Conservation (phyloP, 2,888 invertebrate genomes). For the Diplolepis rosae region DNA sequence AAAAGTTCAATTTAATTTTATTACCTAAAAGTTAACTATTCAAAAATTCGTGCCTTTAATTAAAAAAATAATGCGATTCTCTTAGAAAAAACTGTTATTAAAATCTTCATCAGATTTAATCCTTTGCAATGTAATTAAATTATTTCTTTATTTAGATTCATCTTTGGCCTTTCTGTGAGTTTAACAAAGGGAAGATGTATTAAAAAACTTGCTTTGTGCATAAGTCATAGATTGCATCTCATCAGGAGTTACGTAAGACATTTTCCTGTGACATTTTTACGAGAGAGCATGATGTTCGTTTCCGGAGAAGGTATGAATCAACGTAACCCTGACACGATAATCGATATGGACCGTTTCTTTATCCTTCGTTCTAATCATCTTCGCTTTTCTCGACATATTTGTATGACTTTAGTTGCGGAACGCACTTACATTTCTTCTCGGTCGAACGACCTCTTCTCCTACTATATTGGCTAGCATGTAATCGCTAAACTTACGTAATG, state of each 20-base stretch:
- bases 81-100: too few species aligned
- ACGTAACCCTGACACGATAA: conserved; percentile 31
- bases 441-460: conserved; percentile 56
- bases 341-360: conserved; percentile 24
- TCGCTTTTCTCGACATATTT: conserved; percentile 11
- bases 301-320: conserved; percentile 23
- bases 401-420: conserved; percentile 38
- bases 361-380: not conserved
- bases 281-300: not conserved
- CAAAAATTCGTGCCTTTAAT: too few species aligned
- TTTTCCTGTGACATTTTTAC: conserved; percentile 9
- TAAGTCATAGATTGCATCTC: conserved; percentile 4
- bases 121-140: not conserved
- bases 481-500: conserved; percentile 31
- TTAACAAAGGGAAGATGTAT: not conserved
- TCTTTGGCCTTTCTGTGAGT: not conserved
- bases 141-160: not conserved
- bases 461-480: conserved; percentile 47
- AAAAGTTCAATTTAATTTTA: not conserved
- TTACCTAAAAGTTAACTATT: too few species aligned
- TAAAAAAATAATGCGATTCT: too few species aligned
- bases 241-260: not conserved
- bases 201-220: not conserved
- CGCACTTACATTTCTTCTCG: conserved; percentile 53
- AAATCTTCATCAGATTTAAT: too few species aligned